These are phyloP conservation scores for Heteromurus nitidus DNA, from an alignment of 2,888 invertebrate species.

Conservation along the genomic window DNA sequence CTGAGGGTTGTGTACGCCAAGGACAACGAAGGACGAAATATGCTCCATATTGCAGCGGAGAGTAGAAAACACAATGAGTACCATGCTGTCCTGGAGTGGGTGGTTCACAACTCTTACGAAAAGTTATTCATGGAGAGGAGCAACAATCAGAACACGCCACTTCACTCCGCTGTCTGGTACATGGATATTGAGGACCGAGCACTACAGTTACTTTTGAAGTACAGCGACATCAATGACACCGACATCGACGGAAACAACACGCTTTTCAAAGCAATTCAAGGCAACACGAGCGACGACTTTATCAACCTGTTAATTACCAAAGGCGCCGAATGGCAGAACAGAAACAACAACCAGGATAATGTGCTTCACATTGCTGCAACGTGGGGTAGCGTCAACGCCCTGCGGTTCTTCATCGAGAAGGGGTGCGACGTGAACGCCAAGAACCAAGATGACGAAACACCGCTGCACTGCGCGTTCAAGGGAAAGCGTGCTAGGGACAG, in stretches of 20 bases:
- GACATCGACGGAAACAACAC: background rate
- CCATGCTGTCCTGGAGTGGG: background rate
- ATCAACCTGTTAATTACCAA: background rate
- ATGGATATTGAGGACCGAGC: background rate
- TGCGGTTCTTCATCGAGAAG: background rate
- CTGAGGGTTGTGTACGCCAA: background rate
- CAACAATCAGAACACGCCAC: background rate
- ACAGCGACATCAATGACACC: background rate
- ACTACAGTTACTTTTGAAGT: background rate
- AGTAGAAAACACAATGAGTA: background rate
- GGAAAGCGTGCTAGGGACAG: no score
- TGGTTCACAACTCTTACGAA: background rate
- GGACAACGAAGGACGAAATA: background rate
- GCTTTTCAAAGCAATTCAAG: background rate
- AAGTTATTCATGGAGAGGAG: background rate
- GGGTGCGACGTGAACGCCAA: background rate
- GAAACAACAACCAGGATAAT: background rate
- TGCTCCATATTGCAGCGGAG: background rate
- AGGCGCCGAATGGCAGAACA: background rate
- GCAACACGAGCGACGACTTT: background rate
- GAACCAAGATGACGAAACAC: no score
- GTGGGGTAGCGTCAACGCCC: background rate
- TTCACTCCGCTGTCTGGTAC: background rate
- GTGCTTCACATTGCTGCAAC: background rate
- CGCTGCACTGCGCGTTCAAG: no score